A percentile compares a stretch with the other conserved stretches of the same genome.
These are phyloP conservation scores for Anseranas semipalmata DNA, from an alignment of 2,113 vertebrate species.

Conservation along the genomic window DNA sequence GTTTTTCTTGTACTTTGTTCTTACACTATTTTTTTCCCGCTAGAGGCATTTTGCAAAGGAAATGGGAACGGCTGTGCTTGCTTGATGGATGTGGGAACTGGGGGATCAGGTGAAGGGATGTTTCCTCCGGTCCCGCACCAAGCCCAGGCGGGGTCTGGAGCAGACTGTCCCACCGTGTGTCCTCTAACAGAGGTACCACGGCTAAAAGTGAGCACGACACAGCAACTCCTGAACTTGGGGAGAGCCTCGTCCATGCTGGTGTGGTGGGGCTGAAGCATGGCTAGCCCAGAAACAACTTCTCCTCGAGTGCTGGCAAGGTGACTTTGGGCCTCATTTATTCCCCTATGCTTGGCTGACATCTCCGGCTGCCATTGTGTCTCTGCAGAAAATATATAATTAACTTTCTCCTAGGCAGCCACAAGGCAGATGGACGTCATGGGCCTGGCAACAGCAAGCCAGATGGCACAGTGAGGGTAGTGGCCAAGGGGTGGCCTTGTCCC, in stretches of 20 bases:
- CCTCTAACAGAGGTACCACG: background rate
- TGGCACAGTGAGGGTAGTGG: background rate
- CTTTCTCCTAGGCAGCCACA: slow-evolving; percentile 17
- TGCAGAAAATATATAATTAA: background rate
- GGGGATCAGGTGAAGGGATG: slow-evolving; percentile 1
- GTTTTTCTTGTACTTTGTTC: background rate
- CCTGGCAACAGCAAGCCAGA: slow-evolving; percentile 25
- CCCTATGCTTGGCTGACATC: background rate
- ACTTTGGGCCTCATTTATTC: background rate
- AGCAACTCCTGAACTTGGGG: background rate
- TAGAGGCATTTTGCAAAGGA: slow-evolving; percentile 32
- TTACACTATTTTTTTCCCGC: slow-evolving; percentile 2
- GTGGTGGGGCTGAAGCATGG: background rate
- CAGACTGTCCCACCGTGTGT: background rate
- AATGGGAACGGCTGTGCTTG: background rate
- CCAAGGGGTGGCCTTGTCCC: background rate
- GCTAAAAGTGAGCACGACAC: background rate
- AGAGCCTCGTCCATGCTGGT: background rate
- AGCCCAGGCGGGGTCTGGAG: background rate
- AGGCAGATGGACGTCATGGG: slow-evolving; percentile 22
- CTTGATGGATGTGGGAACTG: slow-evolving; percentile 39
- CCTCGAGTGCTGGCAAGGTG: background rate
- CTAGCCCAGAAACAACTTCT: background rate
- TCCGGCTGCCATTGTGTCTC: background rate
- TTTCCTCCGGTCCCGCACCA: slow-evolving; percentile 15